These are phyloP conservation scores for Alviniconcha strummeri DNA, from an alignment of 2,888 invertebrate genomes.

Conservation along the genomic window DNA sequence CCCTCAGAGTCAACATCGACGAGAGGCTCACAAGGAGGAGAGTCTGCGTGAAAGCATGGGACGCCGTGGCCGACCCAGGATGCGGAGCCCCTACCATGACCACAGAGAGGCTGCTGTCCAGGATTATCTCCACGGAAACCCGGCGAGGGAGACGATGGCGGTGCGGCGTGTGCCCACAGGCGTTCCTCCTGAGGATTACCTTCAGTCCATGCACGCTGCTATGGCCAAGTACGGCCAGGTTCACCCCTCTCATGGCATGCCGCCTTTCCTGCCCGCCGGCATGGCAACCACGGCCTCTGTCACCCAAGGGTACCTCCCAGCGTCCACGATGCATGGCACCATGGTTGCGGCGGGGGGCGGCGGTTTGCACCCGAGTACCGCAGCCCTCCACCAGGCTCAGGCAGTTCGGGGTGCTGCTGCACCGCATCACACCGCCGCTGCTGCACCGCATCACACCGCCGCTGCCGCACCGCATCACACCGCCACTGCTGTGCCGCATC, in stretches of 20 bases:
- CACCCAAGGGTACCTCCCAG: background rate
- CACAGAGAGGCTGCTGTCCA: slow-evolving; percentile 3
- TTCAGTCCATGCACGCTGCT: slow-evolving; percentile 26
- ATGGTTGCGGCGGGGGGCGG: background rate
- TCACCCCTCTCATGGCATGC: slow-evolving; percentile 9
- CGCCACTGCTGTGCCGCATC: slow-evolving; percentile 2
- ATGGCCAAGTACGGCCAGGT: slow-evolving; percentile 12
- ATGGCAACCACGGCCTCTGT: background rate
- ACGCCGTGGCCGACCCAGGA: slow-evolving; percentile 24
- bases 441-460: slow-evolving; percentile 29
- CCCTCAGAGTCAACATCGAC: slow-evolving; percentile 3
- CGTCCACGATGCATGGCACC: background rate
- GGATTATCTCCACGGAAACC: background rate
- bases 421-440: background rate
- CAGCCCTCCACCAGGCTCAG: background rate
- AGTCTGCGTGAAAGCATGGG: background rate
- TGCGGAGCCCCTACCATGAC: slow-evolving; percentile 25
- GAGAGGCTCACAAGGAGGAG: slow-evolving; percentile 18
- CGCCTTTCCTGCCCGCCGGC: slow-evolving; percentile 2
- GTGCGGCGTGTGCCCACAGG: background rate
- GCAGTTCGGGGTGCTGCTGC: background rate
- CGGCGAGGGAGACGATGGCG: background rate
- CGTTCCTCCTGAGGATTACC: slow-evolving; percentile 10
- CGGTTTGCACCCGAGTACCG: background rate
- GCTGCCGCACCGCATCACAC: background rate